phyloP scores from a whole-genome alignment of 2,797 vertebrate species.

The Rhinichthys osculus region DNA sequence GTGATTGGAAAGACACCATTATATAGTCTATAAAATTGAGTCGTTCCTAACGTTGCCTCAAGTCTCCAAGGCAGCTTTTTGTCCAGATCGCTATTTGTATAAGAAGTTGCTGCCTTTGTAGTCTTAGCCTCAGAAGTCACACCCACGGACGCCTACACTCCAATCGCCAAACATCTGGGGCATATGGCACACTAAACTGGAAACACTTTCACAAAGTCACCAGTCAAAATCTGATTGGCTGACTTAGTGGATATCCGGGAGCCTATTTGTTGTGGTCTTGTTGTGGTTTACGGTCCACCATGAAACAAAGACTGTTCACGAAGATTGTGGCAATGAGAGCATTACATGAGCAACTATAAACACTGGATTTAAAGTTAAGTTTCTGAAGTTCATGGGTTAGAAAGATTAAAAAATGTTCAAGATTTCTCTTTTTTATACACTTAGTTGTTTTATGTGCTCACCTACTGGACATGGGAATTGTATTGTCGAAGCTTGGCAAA shows the following conservation, averaged over 20 bases:
- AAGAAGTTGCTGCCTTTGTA: neutral
- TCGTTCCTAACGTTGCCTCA: neutral
- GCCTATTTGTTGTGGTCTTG: conserved; percentile 3
- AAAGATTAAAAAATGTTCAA: neutral
- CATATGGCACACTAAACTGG: neutral
- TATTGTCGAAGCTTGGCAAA: neutral
- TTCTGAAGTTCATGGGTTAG: neutral
- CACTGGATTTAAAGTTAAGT: neutral
- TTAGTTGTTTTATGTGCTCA: neutral
- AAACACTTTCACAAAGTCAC: neutral
- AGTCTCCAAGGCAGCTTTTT: neutral
- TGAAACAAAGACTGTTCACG: neutral
- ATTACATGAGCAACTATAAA: neutral
- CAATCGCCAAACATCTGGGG: neutral
- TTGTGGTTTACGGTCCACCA: neutral
- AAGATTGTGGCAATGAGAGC: neutral
- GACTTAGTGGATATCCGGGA: neutral
- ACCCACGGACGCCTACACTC: neutral
- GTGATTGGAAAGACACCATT: neutral
- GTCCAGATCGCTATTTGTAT: neutral
- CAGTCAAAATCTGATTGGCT: neutral
- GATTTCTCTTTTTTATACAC: too few species aligned
- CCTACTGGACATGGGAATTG: neutral
- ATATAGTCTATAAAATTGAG: neutral
- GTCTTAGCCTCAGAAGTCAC: neutral